A percentile compares a stretch with the other conserved stretches of the same genome.
These are phyloP conservation scores for Trematocara unimaculatum DNA, from an alignment of 2,113 vertebrate genomes.

Conservation along the genomic window DNA sequence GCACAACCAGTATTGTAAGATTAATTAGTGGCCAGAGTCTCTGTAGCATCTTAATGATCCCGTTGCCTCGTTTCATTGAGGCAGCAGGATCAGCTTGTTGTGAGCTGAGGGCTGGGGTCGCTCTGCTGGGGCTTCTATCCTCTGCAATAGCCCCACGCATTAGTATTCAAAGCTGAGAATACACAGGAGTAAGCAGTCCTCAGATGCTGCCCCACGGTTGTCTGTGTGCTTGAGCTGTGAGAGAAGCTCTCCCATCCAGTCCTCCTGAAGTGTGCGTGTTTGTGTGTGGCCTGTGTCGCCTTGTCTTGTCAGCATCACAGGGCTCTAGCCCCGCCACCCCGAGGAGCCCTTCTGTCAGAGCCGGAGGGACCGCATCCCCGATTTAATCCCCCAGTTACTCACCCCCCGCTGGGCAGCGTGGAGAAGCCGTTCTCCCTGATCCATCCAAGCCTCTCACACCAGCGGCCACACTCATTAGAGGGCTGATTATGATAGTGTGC, in stretches of 20 bases:
- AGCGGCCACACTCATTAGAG: constrained; percentile 87
- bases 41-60: constrained; percentile 84
- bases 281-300: constrained; percentile 82
- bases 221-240: constrained; percentile 77
- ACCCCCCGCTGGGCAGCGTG: constrained; percentile 85
- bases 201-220: constrained; percentile 85
- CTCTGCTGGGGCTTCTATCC: constrained; percentile 84
- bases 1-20: background rate
- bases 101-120: constrained; percentile 84
- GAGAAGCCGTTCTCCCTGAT: constrained; percentile 80
- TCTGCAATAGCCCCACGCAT: constrained; percentile 87
- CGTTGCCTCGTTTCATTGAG: constrained; percentile 80
- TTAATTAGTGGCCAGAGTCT: constrained; percentile 67
- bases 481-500: constrained; percentile 98
- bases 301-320: constrained; percentile 78
- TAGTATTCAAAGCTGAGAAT: constrained; percentile 89
- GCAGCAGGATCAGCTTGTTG: constrained; percentile 72
- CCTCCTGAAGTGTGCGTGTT: constrained; percentile 70
- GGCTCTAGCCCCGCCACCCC: constrained; percentile 80
- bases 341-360: constrained; percentile 84
- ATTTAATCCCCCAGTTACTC: constrained; percentile 60
- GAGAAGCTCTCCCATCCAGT: constrained; percentile 84
- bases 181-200: constrained; percentile 89
- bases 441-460: constrained; percentile 76
- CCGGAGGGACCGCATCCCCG: constrained; percentile 72